phyloP scores from a whole-genome alignment of 2,797 vertebrate genomes.

The Todus mexicanus region DNA sequence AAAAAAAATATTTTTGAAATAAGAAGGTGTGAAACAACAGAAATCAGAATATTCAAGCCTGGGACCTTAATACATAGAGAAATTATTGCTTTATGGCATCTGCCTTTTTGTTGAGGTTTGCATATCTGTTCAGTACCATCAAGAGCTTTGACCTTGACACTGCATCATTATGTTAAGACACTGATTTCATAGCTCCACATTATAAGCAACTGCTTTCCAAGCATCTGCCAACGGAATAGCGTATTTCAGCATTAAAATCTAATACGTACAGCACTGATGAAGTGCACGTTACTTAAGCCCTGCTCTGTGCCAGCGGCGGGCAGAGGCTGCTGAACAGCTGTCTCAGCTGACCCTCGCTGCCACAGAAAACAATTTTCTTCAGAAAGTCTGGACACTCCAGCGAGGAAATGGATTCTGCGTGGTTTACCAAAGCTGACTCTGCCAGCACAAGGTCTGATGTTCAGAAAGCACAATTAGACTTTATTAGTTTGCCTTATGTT shows the following conservation, averaged over 20 bases:
- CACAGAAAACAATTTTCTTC: background rate
- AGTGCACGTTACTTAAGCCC: background rate
- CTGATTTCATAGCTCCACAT: background rate
- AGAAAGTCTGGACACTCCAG: background rate
- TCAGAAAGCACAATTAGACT: background rate
- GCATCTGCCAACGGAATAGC: background rate
- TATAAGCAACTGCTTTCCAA: background rate
- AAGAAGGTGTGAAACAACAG: background rate
- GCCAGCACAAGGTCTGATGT: background rate
- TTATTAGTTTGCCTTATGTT: background rate
- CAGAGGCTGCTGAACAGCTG: background rate
- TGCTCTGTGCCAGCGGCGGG: background rate
- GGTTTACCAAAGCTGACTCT: background rate
- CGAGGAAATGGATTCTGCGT: background rate
- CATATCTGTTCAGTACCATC: background rate
- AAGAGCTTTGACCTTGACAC: background rate
- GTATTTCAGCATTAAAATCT: background rate
- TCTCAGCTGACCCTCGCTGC: background rate
- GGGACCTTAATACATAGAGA: background rate
- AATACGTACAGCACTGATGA: fast-evolving
- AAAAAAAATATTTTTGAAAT: background rate
- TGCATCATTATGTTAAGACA: fast-evolving
- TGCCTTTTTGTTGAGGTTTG: background rate
- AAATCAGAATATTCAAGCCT: background rate
- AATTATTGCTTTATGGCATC: background rate